phyloP scores from a whole-genome alignment of 1,140 invertebrate species.

The Drosophila melanica region DNA sequence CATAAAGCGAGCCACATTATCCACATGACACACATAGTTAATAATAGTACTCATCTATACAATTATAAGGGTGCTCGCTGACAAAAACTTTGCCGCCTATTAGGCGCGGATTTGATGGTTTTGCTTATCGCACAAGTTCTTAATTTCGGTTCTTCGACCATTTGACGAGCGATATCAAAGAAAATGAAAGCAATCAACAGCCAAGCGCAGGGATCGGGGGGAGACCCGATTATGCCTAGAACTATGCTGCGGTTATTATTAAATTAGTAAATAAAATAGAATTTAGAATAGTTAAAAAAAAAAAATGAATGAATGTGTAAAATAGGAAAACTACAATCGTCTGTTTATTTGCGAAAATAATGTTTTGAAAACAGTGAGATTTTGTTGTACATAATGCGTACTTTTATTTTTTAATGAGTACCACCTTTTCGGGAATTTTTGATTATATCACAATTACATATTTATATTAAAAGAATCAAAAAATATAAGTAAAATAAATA shows the following conservation, averaged over 20 bases:
- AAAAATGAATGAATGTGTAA: no score
- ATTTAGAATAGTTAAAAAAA: no score
- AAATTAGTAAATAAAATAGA: not conserved
- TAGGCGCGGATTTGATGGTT: constrained; percentile 38
- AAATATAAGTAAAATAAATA: no score
- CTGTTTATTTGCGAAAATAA: no score
- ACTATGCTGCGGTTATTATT: constrained; percentile 35
- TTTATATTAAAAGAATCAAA: no score
- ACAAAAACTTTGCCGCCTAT: constrained; percentile 44
- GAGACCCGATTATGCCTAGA: constrained; percentile 52
- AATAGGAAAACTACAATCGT: no score
- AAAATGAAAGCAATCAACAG: not conserved
- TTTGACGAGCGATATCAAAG: constrained; percentile 33
- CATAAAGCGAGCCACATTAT: constrained; percentile 41
- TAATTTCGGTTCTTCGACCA: constrained; percentile 1
- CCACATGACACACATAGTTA: constrained; percentile 48
- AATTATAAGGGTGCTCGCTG: constrained; percentile 12
- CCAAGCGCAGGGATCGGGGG: not conserved
- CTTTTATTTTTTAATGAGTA: no score
- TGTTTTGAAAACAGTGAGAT: no score
- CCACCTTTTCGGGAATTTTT: no score
- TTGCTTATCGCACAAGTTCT: constrained; percentile 48
- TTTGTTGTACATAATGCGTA: no score
- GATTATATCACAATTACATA: no score
- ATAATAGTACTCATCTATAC: constrained; percentile 14